Evolutionary conservation across 2,113 vertebrate species (phyloP).

Genomic region (Spea multiplicata): DNA sequence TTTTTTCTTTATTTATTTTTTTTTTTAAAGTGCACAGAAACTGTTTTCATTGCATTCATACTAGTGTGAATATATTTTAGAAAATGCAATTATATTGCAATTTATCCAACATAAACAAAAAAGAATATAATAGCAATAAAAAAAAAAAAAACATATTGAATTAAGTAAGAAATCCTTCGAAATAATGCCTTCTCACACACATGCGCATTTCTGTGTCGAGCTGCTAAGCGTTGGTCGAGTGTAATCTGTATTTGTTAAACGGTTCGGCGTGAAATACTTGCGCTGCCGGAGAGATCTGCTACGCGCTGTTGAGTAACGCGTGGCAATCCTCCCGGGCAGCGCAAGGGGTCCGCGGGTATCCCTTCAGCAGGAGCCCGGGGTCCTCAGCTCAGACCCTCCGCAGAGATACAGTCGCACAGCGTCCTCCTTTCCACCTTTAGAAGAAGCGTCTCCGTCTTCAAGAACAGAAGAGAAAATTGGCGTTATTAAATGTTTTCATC

Average conservation of each 20-base stretch:
- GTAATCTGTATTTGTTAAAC: slow-evolving; percentile 19
- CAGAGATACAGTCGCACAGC: slow-evolving; percentile 85
- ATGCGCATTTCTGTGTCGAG: slow-evolving; percentile 40
- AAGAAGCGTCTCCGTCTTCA: slow-evolving; percentile 86
- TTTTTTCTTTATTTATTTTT: background rate
- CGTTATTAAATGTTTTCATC: too few species aligned
- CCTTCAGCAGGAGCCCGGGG: background rate
- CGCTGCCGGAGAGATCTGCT: slow-evolving; percentile 22
- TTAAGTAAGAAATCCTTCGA: slow-evolving; percentile 23
- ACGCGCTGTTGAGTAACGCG: slow-evolving; percentile 22
- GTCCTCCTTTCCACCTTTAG: slow-evolving; percentile 84
- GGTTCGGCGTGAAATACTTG: slow-evolving; percentile 30
- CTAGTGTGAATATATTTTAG: background rate
- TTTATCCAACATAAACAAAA: slow-evolving; percentile 10
- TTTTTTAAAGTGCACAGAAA: background rate
- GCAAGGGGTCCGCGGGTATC: slow-evolving; percentile 23
- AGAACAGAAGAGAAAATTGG: slow-evolving; percentile 23
- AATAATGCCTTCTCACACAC: slow-evolving; percentile 31
- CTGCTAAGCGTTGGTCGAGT: slow-evolving; percentile 25
- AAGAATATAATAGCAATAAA: background rate
- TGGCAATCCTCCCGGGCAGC: slow-evolving; percentile 31
- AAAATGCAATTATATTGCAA: slow-evolving; percentile 9
- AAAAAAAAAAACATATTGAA: slow-evolving; percentile 13
- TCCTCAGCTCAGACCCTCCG: slow-evolving; percentile 70
- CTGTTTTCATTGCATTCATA: background rate